Evolutionary conservation across 2,113 vertebrate genomes (phyloP).

Genomic region (Brachypodius melanocephalos): DNA sequence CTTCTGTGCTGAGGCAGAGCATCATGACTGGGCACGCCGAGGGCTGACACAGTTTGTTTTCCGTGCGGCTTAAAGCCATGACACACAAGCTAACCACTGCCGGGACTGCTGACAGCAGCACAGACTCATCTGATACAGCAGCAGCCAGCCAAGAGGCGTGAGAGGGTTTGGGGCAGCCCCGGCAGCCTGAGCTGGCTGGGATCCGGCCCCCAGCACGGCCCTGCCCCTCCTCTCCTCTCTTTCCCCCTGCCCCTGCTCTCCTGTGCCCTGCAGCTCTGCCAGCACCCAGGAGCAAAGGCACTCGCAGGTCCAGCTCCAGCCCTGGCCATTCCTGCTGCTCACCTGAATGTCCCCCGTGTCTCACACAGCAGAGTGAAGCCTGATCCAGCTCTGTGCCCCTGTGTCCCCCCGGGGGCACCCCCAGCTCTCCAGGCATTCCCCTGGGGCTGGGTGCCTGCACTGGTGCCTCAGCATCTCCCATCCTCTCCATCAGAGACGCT

Average conservation of each 20-base stretch:
- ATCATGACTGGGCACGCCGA: conserved; percentile 21
- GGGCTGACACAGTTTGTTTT: conserved; percentile 54
- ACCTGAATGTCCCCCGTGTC: accelerated
- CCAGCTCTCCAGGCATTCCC: accelerated
- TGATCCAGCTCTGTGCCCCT: neutral
- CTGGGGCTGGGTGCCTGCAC: accelerated
- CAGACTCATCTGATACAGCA: conserved; percentile 12
- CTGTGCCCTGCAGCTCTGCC: neutral
- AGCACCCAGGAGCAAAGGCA: neutral
- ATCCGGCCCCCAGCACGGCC: accelerated
- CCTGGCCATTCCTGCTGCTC: neutral
- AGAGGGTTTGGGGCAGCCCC: neutral
- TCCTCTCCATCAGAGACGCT: neutral
- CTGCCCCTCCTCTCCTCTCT: neutral
- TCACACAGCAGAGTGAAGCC: neutral
- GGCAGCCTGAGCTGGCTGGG: neutral
- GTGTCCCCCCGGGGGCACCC: accelerated
- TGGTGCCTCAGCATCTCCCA: neutral
- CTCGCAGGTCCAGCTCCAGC: neutral
- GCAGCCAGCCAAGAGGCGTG: neutral
- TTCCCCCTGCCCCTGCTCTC: neutral
- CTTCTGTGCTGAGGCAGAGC: conserved; percentile 10
- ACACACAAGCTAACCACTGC: conserved; percentile 10
- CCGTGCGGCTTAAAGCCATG: neutral
- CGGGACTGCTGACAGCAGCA: conserved; percentile 53